A percentile compares a stretch with the other conserved stretches of the same genome.
phyloP scores from a whole-genome alignment of 2,113 vertebrate genomes.

The Sialia sialis region DNA sequence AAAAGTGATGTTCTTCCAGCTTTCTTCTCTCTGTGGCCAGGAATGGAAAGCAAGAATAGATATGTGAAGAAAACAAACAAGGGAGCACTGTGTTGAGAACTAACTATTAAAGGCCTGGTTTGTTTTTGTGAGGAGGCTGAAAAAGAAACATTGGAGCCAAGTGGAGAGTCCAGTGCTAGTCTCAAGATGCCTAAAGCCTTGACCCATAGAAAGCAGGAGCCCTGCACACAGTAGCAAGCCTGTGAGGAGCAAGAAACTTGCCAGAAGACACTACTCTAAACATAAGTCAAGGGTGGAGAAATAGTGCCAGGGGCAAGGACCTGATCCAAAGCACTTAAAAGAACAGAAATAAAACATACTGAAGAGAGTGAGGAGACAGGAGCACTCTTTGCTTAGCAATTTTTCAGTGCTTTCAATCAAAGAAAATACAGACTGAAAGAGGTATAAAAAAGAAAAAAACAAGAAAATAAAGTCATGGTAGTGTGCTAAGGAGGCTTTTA shows the following conservation, averaged over 20 bases:
- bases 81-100: neutral
- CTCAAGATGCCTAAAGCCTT: neutral
- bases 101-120: neutral
- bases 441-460: neutral
- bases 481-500: neutral
- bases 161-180: neutral
- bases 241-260: neutral
- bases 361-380: neutral
- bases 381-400: neutral
- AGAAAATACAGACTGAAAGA: neutral
- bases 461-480: neutral
- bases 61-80: slow-evolving; percentile 10
- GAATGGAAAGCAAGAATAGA: neutral
- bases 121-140: neutral
- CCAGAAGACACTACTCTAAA: neutral
- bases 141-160: neutral
- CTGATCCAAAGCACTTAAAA: slow-evolving; percentile 21
- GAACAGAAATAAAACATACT: neutral
- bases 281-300: neutral
- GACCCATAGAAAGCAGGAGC: neutral
- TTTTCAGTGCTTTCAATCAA: neutral
- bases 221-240: neutral
- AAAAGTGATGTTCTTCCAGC: neutral
- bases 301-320: neutral
- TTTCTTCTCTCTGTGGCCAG: neutral